Conservation (phyloP, 2,113 vertebrate genomes). For the Anser cygnoides region DNA sequence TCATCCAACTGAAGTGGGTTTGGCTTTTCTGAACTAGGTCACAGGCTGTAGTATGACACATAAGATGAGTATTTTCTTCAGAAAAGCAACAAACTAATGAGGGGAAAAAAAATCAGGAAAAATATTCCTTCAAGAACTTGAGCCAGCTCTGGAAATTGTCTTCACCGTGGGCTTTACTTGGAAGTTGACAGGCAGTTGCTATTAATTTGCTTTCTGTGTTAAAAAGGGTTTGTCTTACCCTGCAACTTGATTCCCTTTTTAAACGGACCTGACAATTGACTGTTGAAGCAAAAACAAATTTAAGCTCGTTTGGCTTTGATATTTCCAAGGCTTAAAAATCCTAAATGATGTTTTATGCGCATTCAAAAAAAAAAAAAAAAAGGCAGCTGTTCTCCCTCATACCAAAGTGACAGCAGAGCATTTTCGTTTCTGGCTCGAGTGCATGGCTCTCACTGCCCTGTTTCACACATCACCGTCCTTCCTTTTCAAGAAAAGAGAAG, state of each 20-base stretch:
- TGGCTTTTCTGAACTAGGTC: not conserved
- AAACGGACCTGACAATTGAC: not conserved
- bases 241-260: not conserved
- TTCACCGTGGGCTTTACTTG: not conserved
- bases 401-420: not conserved
- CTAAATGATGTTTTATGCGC: rapidly evolving
- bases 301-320: not conserved
- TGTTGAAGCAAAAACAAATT: not conserved
- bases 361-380: not conserved
- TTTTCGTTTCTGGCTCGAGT: not conserved
- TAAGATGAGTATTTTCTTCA: not conserved
- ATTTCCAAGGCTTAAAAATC: not conserved
- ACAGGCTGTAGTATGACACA: not conserved
- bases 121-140: not conserved
- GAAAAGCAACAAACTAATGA: not conserved
- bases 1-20: not conserved
- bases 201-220: not conserved
- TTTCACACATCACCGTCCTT: not conserved
- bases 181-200: not conserved
- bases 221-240: not conserved
- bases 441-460: not conserved
- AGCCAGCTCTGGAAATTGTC: not conserved
- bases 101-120: slow-evolving; percentile 7
- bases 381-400: rapidly evolving
- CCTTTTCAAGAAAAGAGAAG: not conserved